phyloP scores from a whole-genome alignment of 2,888 invertebrate genomes.

The Drosophila monieri region DNA sequence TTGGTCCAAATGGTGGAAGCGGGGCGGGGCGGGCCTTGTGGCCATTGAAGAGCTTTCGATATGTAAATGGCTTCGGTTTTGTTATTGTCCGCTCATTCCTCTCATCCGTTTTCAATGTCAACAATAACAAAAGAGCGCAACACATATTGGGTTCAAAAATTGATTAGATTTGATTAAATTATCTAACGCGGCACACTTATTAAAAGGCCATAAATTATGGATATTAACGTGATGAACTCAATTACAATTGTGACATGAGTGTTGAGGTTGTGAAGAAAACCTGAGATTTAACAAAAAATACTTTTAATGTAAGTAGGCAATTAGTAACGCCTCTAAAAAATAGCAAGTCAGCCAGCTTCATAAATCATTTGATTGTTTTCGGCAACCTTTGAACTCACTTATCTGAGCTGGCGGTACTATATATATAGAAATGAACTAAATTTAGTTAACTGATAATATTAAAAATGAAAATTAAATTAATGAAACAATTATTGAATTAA shows the following conservation, averaged over 20 bases:
- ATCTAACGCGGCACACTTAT: not conserved
- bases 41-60: slow-evolving; percentile 62
- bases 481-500: not conserved
- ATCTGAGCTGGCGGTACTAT: not conserved
- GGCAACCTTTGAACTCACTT: not conserved
- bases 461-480: slow-evolving; percentile 1
- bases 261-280: not conserved
- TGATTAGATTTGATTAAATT: slow-evolving; percentile 17
- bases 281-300: not conserved
- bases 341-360: not conserved
- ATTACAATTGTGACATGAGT: not conserved
- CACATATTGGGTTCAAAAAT: slow-evolving; percentile 19
- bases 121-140: slow-evolving; percentile 38
- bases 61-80: slow-evolving; percentile 60
- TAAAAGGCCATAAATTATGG: not conserved
- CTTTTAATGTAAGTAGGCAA: not conserved
- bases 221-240: not conserved
- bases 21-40: not conserved
- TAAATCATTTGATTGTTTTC: not conserved
- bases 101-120: slow-evolving; percentile 53
- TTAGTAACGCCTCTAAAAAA: slow-evolving; percentile 5
- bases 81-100: slow-evolving; percentile 49
- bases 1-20: slow-evolving; percentile 44
- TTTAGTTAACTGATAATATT: slow-evolving; percentile 9
- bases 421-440: not conserved